A percentile compares a stretch with the other conserved stretches of the same genome.
These are phyloP conservation scores for Thymallus thymallus DNA, from an alignment of 2,113 vertebrate genomes.

Conservation along the genomic window DNA sequence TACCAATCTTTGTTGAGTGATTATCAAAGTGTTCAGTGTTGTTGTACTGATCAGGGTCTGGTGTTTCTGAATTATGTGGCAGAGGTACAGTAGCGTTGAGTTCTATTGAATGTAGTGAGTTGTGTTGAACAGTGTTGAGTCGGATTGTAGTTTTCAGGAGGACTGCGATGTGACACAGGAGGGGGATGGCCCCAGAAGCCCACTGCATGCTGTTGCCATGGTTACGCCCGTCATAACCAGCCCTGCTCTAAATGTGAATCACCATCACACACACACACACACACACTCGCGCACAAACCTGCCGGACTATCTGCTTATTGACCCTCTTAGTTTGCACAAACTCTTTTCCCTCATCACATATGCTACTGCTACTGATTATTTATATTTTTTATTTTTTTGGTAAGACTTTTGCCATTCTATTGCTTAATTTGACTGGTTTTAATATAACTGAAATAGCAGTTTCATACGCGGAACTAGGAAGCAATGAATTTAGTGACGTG, in stretches of 20 bases:
- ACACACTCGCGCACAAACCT: neutral
- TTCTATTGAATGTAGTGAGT: neutral
- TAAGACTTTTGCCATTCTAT: no score
- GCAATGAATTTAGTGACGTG: no score
- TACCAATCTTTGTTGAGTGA: no score
- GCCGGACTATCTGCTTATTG: no score
- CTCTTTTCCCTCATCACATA: no score
- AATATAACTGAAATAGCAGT: no score
- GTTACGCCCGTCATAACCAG: slow-evolving; percentile 61
- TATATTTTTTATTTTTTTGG: no score
- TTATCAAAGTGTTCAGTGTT: no score
- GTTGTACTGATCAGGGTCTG: neutral
- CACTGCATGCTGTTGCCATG: slow-evolving; percentile 56
- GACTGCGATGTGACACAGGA: slow-evolving; percentile 40
- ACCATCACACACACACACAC: slow-evolving; percentile 31
- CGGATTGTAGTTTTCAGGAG: slow-evolving; percentile 31
- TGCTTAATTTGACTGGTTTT: no score
- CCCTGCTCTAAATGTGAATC: slow-evolving; percentile 61
- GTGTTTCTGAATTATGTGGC: neutral
- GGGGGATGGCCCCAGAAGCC: slow-evolving; percentile 36
- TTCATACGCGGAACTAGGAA: no score
- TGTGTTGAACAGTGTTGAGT: neutral
- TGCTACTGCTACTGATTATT: no score
- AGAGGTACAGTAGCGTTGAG: neutral
- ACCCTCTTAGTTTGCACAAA: no score